Evolutionary conservation across 2,888 invertebrate genomes (phyloP).

Genomic region (Sycophila texana): DNA sequence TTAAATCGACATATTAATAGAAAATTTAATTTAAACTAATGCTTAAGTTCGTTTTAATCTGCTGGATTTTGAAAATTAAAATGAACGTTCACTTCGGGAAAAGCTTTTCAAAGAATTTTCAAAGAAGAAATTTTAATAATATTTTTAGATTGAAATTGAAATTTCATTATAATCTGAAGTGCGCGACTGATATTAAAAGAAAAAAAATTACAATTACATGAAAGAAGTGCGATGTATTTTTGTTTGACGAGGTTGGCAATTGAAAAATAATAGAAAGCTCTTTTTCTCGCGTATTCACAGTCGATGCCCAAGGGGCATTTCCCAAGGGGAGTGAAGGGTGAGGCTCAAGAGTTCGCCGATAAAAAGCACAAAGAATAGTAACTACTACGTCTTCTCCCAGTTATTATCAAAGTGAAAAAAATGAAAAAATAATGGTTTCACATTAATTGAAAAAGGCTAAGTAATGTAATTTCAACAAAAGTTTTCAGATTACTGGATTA

Average conservation of each 20-base stretch:
- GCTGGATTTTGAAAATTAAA: too few relatives aligned
- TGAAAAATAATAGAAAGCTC: constrained; percentile 74
- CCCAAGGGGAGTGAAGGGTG: constrained; percentile 2
- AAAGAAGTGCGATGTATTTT: constrained; percentile 67
- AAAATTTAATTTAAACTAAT: too few relatives aligned
- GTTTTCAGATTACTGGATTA: too few relatives aligned
- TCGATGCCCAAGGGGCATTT: constrained; percentile 61
- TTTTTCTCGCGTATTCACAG: constrained; percentile 57
- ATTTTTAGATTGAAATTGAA: constrained; percentile 14
- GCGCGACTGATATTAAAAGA: constrained; percentile 46
- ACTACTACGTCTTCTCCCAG: constrained; percentile 33
- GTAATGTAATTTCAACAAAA: too few relatives aligned
- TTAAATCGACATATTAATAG: too few relatives aligned
- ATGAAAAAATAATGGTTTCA: constrained; percentile 25
- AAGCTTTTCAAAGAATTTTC: too few relatives aligned
- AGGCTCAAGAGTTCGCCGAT: constrained; percentile 49
- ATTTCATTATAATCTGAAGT: constrained; percentile 18
- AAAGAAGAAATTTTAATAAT: not conserved
- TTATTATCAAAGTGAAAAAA: not conserved
- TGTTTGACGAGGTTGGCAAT: constrained; percentile 70
- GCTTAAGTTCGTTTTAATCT: too few relatives aligned
- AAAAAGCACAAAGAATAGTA: constrained; percentile 55
- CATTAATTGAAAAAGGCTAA: constrained; percentile 14
- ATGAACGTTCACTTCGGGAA: too few relatives aligned
- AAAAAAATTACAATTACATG: constrained; percentile 68